These are phyloP conservation scores for Loxodonta africana DNA, from an alignment of 2,113 vertebrate genomes.

Conservation along the genomic window DNA sequence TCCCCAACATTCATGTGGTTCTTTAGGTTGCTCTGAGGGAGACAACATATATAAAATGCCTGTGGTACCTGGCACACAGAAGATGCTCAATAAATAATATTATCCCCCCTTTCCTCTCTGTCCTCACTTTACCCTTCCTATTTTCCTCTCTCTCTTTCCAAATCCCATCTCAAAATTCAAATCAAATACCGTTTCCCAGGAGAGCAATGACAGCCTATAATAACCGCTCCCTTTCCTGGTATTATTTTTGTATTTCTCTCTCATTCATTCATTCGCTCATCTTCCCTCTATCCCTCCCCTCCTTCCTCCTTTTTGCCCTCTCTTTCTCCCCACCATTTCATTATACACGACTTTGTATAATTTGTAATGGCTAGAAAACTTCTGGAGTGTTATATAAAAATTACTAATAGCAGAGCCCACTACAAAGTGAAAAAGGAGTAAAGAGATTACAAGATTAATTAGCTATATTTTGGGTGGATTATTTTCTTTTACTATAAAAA, in stretches of 20 bases:
- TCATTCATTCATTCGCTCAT: not conserved
- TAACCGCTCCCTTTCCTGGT: not conserved
- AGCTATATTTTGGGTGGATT: not conserved
- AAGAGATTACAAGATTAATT: not conserved
- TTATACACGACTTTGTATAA: conserved; percentile 24
- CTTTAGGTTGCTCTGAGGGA: not conserved
- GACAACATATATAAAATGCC: not conserved
- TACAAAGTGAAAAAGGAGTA: not conserved
- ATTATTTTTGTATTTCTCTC: conserved; percentile 30
- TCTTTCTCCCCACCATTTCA: not conserved
- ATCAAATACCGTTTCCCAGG: not conserved
- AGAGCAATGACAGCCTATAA: not conserved
- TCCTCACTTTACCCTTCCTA: not conserved
- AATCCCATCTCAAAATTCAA: not conserved
- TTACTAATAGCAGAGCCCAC: not conserved
- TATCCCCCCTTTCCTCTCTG: not conserved
- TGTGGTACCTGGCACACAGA: not conserved
- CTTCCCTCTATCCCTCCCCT: not conserved
- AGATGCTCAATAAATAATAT: not conserved
- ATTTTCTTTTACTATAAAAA: not conserved
- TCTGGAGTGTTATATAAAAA: not conserved
- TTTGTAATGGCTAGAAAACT: not conserved
- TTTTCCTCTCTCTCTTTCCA: not conserved
- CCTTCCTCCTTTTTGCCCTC: not conserved
- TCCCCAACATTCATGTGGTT: not conserved